These are phyloP conservation scores for Phymatocera aterrima DNA, from an alignment of 2,888 invertebrate species.

Conservation along the genomic window DNA sequence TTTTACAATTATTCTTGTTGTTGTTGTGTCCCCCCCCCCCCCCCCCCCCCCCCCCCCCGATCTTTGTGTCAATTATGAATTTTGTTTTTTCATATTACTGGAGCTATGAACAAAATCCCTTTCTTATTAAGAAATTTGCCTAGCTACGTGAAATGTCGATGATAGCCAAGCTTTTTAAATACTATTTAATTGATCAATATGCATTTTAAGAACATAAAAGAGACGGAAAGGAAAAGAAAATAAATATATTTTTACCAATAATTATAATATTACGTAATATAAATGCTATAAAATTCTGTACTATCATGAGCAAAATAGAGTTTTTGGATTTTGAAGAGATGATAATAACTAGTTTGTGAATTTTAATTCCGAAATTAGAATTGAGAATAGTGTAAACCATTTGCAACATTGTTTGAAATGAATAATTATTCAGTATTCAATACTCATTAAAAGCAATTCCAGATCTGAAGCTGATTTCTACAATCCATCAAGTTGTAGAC, in stretches of 20 bases:
- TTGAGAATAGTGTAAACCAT: not conserved
- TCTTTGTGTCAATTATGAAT: constrained; percentile 20
- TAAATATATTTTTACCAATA: constrained; percentile 13
- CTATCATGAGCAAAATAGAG: constrained; percentile 32
- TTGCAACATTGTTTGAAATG: not conserved
- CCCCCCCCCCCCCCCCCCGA: constrained; percentile 41
- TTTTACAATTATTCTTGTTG: constrained; percentile 58
- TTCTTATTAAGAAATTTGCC: constrained; percentile 51
- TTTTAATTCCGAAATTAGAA: not conserved
- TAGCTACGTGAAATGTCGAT: constrained; percentile 33
- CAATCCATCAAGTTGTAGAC: not conserved
- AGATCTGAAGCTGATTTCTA: constrained; percentile 4
- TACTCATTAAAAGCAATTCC: not conserved
- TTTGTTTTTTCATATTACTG: constrained; percentile 46
- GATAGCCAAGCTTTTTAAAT: constrained; percentile 38
- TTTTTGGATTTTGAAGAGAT: constrained; percentile 36
- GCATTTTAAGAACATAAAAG: not conserved
- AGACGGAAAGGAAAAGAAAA: constrained; percentile 10
- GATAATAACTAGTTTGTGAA: constrained; percentile 19
- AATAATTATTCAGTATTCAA: not conserved
- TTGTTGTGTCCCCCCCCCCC: too few relatives aligned
- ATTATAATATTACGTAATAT: constrained; percentile 35
- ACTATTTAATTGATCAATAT: not conserved
- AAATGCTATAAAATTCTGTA: constrained; percentile 41
- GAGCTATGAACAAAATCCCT: constrained; percentile 46